Conservation (phyloP, 1,140 invertebrate genomes). For the Samia ricini region DNA sequence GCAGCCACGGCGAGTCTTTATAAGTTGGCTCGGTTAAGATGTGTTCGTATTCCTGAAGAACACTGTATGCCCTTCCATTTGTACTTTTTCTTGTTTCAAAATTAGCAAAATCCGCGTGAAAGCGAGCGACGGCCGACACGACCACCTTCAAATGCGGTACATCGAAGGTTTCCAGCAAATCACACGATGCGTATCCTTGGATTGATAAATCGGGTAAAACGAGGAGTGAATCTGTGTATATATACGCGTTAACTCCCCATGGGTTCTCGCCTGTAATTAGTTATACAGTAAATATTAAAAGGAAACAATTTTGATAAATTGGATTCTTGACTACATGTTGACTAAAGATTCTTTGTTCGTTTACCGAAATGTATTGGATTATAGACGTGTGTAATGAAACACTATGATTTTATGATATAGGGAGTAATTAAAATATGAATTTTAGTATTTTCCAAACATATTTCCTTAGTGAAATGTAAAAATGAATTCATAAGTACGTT, state of each 20-base stretch:
- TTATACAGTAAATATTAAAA: background rate
- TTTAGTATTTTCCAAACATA: too few species aligned
- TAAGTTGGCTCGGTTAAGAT: constrained; percentile 41
- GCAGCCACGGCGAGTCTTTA: constrained; percentile 43
- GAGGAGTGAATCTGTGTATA: constrained; percentile 44
- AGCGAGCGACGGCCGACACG: constrained; percentile 40
- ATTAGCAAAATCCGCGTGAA: constrained; percentile 53
- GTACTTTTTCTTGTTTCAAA: constrained; percentile 35
- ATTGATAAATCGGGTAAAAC: constrained; percentile 48
- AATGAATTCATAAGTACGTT: too few species aligned
- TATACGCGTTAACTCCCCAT: constrained; percentile 41
- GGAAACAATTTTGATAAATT: too few species aligned
- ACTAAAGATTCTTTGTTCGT: too few species aligned
- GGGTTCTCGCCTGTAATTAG: constrained; percentile 39
- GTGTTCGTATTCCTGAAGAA: constrained; percentile 30
- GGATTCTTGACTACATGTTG: too few species aligned
- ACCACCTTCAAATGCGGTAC: constrained; percentile 35
- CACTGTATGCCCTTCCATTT: constrained; percentile 18
- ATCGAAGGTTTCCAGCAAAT: constrained; percentile 34
- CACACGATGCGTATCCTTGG: constrained; percentile 38
- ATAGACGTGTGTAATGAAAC: too few species aligned
- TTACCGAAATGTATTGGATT: too few species aligned
- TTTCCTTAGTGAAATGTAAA: too few species aligned
- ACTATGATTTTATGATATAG: too few species aligned
- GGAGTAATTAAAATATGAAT: too few species aligned